These are phyloP conservation scores for Aphelenchoides fujianensis DNA, from an alignment of 1,140 invertebrate species.

Conservation along the genomic window DNA sequence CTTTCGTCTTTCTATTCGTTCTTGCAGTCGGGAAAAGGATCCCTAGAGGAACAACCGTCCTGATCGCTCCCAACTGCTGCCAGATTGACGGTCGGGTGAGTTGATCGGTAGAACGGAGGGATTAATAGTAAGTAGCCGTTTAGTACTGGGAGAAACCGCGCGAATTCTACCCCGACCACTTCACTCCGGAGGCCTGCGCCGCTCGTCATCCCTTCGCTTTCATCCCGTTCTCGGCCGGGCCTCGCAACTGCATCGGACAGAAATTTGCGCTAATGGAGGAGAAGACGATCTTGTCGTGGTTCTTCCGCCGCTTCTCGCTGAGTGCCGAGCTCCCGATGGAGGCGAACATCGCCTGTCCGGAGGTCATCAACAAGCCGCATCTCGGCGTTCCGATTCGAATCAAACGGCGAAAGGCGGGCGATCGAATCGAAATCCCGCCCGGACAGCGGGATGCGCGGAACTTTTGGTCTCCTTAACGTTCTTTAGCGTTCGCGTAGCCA, in stretches of 20 bases:
- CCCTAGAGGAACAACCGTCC: slow-evolving; percentile 57
- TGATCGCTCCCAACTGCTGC: slow-evolving; percentile 63
- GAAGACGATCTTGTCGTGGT: slow-evolving; percentile 62
- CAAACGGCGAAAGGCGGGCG: background rate
- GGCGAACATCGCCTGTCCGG: slow-evolving; percentile 60
- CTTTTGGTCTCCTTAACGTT: too few species aligned
- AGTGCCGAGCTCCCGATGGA: slow-evolving; percentile 54
- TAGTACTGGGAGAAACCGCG: slow-evolving; percentile 75
- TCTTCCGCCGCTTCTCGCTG: slow-evolving; percentile 62
- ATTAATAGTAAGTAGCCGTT: slow-evolving; percentile 69
- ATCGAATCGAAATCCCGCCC: too few species aligned
- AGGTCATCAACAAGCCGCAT: slow-evolving; percentile 63
- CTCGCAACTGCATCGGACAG: slow-evolving; percentile 65
- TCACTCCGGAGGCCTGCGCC: slow-evolving; percentile 73
- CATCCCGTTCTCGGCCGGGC: slow-evolving; percentile 77
- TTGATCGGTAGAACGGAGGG: slow-evolving; percentile 67
- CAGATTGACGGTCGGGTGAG: slow-evolving; percentile 69
- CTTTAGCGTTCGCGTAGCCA: too few species aligned
- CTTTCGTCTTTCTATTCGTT: slow-evolving; percentile 63
- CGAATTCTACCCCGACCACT: slow-evolving; percentile 79
- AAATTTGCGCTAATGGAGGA: slow-evolving; percentile 65
- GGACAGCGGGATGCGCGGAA: too few species aligned
- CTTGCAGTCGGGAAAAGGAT: slow-evolving; percentile 50
- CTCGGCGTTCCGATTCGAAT: slow-evolving; percentile 54
- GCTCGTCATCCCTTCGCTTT: slow-evolving; percentile 76